Evolutionary conservation across 2,113 vertebrate genomes (phyloP), one percentile per base, ranked within the genome.

Genomic region (Spea multiplicata): DNA sequence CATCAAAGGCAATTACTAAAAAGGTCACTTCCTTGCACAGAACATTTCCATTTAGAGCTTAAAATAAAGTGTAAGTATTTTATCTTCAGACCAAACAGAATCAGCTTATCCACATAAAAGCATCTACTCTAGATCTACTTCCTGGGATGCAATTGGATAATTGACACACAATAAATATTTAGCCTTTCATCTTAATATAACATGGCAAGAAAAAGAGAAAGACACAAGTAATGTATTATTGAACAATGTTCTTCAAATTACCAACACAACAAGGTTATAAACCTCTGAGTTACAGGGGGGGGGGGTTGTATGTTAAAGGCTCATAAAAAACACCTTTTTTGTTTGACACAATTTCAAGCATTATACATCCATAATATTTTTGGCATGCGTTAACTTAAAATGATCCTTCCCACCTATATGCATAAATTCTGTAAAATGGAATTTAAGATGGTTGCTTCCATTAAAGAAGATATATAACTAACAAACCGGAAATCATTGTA

Each of bases 1-100:
- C 71, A 74, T 74, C 78, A 80, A 73, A 80, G 71, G 71, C 71
- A 74, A 74, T 74, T 74, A 61, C 78, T 67, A 68, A 68, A 79
- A 80, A 68, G 71, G 65, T 80, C 64, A 74, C 6, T 67, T 74
- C 64, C 53, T 52, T 8, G 8, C 44, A 57, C 4, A 46, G 9
- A 48, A 67, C 30, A 12, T 44, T 52, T 74, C 71, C 67, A 52
- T 49, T 73, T 66, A 66, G 50, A 53, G 13, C 57, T 78, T 50
- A 3, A 45, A 76, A 48, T 10, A 4, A 46, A 17, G 78, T 49
- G 52, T 80, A 16, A 16, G 3, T 14, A 45, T 44, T 67, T 48
- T 80, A 80, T 74, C 73, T 74, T 59, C 62, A 66, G 46, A 61
- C 71, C 53, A 62, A 66, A 50, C 64, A 66, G 14, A 74, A 67